Base-by-base conservation (phyloP, 2,797 vertebrate species). In the Alosa sapidissima region DNA sequence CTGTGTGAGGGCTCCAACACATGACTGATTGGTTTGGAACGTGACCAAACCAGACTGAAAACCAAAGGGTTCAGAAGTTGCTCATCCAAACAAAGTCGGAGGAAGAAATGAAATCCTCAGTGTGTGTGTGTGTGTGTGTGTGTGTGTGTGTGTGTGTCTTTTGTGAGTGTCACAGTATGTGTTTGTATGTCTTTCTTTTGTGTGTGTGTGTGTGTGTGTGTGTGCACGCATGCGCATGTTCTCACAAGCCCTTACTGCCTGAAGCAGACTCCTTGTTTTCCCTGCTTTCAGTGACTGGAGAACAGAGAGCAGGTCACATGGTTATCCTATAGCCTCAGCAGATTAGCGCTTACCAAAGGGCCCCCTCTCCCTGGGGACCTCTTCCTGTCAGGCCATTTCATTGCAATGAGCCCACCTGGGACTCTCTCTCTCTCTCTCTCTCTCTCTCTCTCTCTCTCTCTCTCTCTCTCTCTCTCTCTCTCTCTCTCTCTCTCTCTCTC, bases 371-470 rank as follows among this genome's bases (percentile, higher is more conserved):
- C 72, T 21, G 72, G 72, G 72, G 72, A 47, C 41, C 41, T 47
- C 72, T 47, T 47, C 72, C 16, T 78, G 72, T 47, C 41, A 78
- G 41, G 72, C 72, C 72, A 9, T 47, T 78, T 78, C 72, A 78
- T 47, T 45, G 72, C 72, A 78, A 78, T 78, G 72, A 78, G 72
- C 36, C 72, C 72, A 78, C 72, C 72, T 78, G 72, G 72, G 72
- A 78, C 41, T 5, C 14, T 14, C 72, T 78, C 72, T 1, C 41
- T 36, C 36, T 19, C 14, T 16, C 41, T 19, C 36, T 16, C 33
- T 36, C 36, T 16, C 68, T 3, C 33, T 36, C 14, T 36, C 36
- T 78, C 14, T 78, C 16, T 45, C 72, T 47, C 36, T 6, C 14
- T 8, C 14, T 19, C 36, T 47, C 33, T 41, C 33, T 72, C 65